Evolutionary conservation across 2,888 invertebrate genomes (phyloP), one percentile per base, ranked within the genome.

Genomic region (Netelia melanura): DNA sequence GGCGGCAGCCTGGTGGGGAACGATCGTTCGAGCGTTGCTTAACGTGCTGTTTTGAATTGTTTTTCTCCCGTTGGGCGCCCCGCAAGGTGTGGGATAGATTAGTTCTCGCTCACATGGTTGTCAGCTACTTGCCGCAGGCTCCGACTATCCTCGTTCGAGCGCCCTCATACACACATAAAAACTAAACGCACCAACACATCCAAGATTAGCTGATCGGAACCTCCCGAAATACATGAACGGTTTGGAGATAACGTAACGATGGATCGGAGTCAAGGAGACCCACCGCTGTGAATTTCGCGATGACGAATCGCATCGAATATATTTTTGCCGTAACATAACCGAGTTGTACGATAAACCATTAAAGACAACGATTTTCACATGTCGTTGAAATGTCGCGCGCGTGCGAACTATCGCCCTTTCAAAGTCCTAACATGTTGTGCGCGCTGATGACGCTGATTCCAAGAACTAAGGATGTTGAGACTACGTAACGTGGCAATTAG

Each of bases 41-140:
- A 90, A 89, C 89, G 87, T 88, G 89, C 89, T 87, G 88, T 89
- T 91, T 87, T 88, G 89, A 91, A 90, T 89, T 89, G 91, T 89
- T 88, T 89, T 90, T 89, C 87, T 86, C 87, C 85, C 86, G 80
- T 86, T 87, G 84, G 81, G 83, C 83, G 86, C 78, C 64, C 58
- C 83, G 72, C 9, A 83, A 91, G 90, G 91, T 90, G 91, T 90
- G 90, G 91, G 88, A 91, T 90, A 90, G 90, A 92, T 92, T 91
- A 91, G 89, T 90, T 91, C 88, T 88, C 89, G 88, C 86, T 89
- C 88, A 85, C 90, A 88, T 87, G 85, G 85, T 89, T 89, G 90
- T 91, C 91, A 90, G 92, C 90, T 90, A 91, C 89, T 91, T 89
- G 91, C 91, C 91, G 81, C 84, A 83, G 88, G 85, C 61, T 61